Percentiles rank a stretch among this genome's conserved stretches.
phyloP scores from a whole-genome alignment of 1,140 invertebrate species.

The Heliothis subflexa region DNA sequence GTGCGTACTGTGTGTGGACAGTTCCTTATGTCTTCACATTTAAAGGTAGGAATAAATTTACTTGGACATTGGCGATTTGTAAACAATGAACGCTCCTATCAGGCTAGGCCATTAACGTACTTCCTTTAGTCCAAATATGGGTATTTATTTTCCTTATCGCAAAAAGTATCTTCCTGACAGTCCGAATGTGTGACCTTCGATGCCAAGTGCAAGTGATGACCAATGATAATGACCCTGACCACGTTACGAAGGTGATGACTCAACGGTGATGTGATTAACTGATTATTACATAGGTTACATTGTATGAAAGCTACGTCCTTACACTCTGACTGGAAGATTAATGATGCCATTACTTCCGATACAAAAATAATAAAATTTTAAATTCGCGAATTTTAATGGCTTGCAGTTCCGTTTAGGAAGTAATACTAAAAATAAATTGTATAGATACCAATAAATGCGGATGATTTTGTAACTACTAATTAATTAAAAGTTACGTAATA shows the following conservation, averaged over 20 bases:
- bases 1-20: neutral
- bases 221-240: conserved; percentile 51
- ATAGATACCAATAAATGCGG: too few species aligned
- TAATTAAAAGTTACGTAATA: too few species aligned
- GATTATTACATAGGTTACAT: neutral
- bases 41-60: neutral
- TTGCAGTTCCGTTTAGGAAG: too few species aligned
- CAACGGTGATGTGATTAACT: conserved; percentile 1
- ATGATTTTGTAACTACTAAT: too few species aligned
- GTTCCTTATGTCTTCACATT: neutral
- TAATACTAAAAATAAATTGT: too few species aligned
- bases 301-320: conserved; percentile 1
- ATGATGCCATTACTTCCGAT: conserved; percentile 12
- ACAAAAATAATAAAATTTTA: too few species aligned
- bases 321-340: neutral
- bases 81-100: conserved; percentile 8
- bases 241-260: conserved; percentile 43
- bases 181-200: conserved; percentile 24
- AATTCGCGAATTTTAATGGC: too few species aligned
- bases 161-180: conserved; percentile 20
- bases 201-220: conserved; percentile 38
- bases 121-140: conserved; percentile 17
- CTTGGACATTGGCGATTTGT: neutral
- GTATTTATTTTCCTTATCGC: conserved; percentile 35
- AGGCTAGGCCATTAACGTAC: conserved; percentile 7